Base-by-base conservation (phyloP, 2,888 invertebrate species). In the Cerastis rubricosa region DNA sequence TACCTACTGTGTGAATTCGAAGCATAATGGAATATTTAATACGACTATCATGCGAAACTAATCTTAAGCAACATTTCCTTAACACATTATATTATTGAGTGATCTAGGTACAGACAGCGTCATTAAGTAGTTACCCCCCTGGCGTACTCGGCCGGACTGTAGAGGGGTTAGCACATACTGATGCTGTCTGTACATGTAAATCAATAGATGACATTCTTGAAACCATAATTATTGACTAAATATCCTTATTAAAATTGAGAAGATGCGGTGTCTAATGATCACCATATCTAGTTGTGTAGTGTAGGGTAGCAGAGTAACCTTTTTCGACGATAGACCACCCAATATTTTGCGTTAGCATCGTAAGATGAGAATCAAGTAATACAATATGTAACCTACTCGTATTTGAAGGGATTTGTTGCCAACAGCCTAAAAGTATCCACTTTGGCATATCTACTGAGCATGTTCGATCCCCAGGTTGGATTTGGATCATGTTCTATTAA, bases 291-390 rank as follows among this genome's bases (percentile, higher is more conserved):
- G 47, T 47, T 47, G 5, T 40, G 4, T 11, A 47, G 47, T 14
- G 19, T 73, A 35, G 29, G 35, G n/a, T 73, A 59, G 14, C 35
- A 29, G 12, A 17, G 22, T 47, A 47, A 19, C 47, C 45, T 17
- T 57, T 77, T 45, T 45, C 51, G 43, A n/a, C 43, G n/a, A 19
- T 7, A 29, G 43, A 78, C 64, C 65, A 65, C 57, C 49, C 57
- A 70, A 57, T n/a, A 65, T 14, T 29, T 47, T 40, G 17, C n/a
- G 19, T 57, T 7, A 29, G 29, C 29, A 22, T 57, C 35, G 57
- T 49, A 78, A 65, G 4, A 54, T 57, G 67, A 67, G 54, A 49
- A 43, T 43, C 29, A 81, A 14, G 7, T 47, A 25, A 14, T 19
- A 22, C 22, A 49, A 25, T 51, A 29, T 43, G 40, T 14, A 63